Evolutionary conservation across 1,140 invertebrate species (phyloP), one percentile per base, ranked within the genome.

Genomic region (Aporrectodea caliginosa): DNA sequence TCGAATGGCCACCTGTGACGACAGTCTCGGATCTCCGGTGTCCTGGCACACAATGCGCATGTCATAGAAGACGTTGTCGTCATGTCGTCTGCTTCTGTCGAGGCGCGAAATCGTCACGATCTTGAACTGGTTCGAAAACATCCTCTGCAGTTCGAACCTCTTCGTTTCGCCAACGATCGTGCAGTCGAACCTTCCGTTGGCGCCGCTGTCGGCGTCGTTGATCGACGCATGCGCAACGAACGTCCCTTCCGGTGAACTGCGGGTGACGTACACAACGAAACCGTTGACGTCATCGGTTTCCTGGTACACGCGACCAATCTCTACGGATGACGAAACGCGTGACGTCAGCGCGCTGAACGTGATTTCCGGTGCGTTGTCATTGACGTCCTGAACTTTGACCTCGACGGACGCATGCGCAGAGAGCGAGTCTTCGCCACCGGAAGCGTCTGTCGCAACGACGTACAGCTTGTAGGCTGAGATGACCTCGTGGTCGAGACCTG

Each of bases 211-310:
- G 82, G 92, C 91, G 85, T 98, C 96, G 16, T 93, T 91, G 0
- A 97, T 94, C 0, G 93, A 94, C 16, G 97, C 93, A 0, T 95
- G 95, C 1, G 95, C 95, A 0, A 97, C 95, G 0, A 96, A 92
- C 33, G 75, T 43, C 31, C 75, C 75, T 14, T 35, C 35, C 12
- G 27, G 32, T 58, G 75, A 35, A 27, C 29, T 76, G 43, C 43
- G 43, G 6, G 22, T 58, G 43, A 58, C 43, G 43, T 58, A 22
- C 22, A 58, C 6, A 6, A 58, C 43, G 43, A 12, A 58, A 6
- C 43, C 43, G 43, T 6, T 58, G 43, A 58, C 43, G 43, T 58
- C 43, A 22, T 58, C 43, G 43, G 43, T 58, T n/a, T n/a, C n/a
- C n/a, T n/a, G n/a, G n/a, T n/a, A n/a, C n/a, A n/a, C n/a, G n/a